Conservation (phyloP, 2,888 invertebrate species). For the Scaptomyza flava region DNA sequence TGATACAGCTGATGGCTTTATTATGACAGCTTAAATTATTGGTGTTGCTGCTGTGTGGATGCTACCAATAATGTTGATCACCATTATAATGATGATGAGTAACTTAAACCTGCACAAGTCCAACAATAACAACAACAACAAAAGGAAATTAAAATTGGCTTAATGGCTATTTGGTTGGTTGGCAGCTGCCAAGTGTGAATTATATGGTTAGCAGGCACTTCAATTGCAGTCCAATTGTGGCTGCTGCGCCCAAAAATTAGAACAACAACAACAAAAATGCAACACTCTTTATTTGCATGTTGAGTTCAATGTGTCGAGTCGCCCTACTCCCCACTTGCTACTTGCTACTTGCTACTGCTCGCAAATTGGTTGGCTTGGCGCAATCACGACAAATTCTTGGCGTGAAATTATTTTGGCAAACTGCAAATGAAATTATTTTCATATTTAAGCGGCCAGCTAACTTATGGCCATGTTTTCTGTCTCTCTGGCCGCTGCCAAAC, state of each 20-base stretch:
- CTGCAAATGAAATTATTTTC: conserved; percentile 56
- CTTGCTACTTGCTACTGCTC: neutral
- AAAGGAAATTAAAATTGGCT: conserved; percentile 21
- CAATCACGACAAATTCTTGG: conserved; percentile 65
- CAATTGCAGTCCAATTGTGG: conserved; percentile 49
- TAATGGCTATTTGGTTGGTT: conserved; percentile 47
- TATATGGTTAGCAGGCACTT: conserved; percentile 61
- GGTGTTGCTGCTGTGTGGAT: conserved; percentile 43
- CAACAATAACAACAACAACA: conserved; percentile 10
- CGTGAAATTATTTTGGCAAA: conserved; percentile 62
- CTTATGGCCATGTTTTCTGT: conserved; percentile 62
- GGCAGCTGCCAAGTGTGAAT: conserved; percentile 79
- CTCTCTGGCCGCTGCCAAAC: conserved; percentile 17
- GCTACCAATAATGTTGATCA: conserved; percentile 34
- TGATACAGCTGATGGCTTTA: conserved; percentile 55
- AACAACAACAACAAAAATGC: conserved; percentile 6
- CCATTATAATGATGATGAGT: conserved; percentile 39
- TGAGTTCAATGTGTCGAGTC: conserved; percentile 4
- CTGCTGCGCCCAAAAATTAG: conserved; percentile 38
- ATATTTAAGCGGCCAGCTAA: conserved; percentile 45
- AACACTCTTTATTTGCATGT: conserved; percentile 47
- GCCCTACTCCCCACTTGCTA: neutral
- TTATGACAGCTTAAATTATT: conserved; percentile 62
- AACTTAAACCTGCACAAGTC: conserved; percentile 57
- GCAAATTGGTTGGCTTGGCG: conserved; percentile 36